phyloP scores from a whole-genome alignment of 2,797 vertebrate species.

The Chanos chanos region DNA sequence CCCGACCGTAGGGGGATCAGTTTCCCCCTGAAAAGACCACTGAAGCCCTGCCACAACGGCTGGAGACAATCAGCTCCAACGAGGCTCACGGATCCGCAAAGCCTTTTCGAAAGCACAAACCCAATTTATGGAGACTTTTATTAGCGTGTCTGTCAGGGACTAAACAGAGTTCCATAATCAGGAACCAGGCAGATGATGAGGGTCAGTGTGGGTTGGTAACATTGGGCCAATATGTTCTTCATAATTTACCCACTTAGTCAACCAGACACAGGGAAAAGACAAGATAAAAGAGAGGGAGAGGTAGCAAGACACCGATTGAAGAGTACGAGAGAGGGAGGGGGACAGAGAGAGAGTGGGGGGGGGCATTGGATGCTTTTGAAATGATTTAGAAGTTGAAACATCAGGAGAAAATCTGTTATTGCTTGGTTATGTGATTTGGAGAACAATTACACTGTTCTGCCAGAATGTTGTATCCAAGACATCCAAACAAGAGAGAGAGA shows the following conservation, averaged over 20 bases:
- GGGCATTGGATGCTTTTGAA: conserved; percentile 57
- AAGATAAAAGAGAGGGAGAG: conserved; percentile 74
- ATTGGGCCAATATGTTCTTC: conserved; percentile 71
- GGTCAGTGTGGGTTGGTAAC: conserved; percentile 66
- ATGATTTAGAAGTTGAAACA: no score
- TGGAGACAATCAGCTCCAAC: conserved; percentile 97
- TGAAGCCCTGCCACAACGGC: conserved; percentile 90
- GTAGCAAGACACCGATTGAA: no score
- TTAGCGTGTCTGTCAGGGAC: conserved; percentile 97
- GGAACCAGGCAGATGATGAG: conserved; percentile 85
- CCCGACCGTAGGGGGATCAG: conserved; percentile 82
- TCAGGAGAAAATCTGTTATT: no score
- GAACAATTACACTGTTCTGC: no score
- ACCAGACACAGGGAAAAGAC: conserved; percentile 65
- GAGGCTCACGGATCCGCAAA: conserved; percentile 97
- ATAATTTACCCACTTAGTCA: conserved; percentile 71
- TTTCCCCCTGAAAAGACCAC: conserved; percentile 84
- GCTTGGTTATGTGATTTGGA: no score
- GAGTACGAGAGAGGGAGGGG: no score
- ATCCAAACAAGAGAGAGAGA: no score
- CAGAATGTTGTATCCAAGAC: no score
- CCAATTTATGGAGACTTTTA: conserved; percentile 99
- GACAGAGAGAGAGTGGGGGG: conserved; percentile 63
- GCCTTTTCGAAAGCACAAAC: conserved; percentile 94
- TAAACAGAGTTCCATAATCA: conserved; percentile 92